Evolutionary conservation across 2,113 vertebrate species (phyloP).

Genomic region (Opisthocomus hoazin): DNA sequence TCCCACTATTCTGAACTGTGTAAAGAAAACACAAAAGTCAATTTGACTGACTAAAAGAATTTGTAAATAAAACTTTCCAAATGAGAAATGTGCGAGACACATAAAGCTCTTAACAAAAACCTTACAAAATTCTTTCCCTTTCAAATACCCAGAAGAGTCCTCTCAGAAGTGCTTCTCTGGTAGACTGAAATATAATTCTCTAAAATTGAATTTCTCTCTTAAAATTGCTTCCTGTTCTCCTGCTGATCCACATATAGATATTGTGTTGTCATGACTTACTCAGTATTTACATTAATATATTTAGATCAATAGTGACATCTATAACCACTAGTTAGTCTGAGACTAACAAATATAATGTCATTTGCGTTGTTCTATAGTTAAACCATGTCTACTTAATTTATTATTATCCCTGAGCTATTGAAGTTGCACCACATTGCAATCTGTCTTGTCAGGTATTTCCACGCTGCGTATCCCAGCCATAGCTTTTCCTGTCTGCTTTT

Average conservation of each 20-base stretch:
- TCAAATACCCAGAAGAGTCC: neutral
- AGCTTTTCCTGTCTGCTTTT: neutral
- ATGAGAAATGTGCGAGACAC: neutral
- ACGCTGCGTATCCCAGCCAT: neutral
- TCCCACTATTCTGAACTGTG: neutral
- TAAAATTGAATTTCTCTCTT: neutral
- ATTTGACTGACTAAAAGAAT: neutral
- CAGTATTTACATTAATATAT: neutral
- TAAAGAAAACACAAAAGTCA: neutral
- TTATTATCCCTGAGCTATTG: neutral
- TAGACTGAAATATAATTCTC: neutral
- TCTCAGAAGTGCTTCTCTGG: neutral
- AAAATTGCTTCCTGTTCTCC: neutral
- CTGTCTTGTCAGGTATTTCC: neutral
- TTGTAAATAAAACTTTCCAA: neutral
- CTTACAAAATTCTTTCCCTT: neutral
- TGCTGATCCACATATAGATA: neutral
- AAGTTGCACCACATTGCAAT: neutral
- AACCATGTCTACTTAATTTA: neutral
- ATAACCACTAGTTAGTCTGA: neutral
- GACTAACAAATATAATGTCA: neutral
- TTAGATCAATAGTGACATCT: neutral
- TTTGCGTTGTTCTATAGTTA: neutral
- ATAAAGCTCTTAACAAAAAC: neutral
- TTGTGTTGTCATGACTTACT: fast-evolving